Evolutionary conservation across 2,888 invertebrate genomes (phyloP), one percentile per base, ranked within the genome.

Genomic region (Heteromyza rotundicornis): DNA sequence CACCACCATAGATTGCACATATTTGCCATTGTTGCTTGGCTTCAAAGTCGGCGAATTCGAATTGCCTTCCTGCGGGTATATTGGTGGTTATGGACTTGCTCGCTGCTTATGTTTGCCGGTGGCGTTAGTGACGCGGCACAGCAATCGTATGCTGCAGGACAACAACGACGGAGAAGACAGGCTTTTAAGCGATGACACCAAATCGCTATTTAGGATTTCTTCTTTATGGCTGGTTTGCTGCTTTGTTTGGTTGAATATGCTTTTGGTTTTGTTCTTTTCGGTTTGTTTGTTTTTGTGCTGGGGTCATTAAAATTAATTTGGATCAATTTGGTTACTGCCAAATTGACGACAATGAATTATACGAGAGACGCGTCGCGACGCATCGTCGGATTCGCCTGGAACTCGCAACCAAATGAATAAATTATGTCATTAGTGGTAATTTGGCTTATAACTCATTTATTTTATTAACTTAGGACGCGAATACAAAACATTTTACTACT

Each of bases 131-230:
- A 19, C 50, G 17, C 20, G 50, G 20, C 19, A n/a, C 3, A 12
- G 40, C 40, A 40, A 27, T n/a, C 27, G 27, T 5, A 27, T n/a
- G 40, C 16, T 40, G 47, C 20, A 47, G 47, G 17, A 5, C 20
- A 2, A 19, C 47, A 19, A 5, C 32, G 10, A 27, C 23, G 40
- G 16, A 52, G 23, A 3, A 20, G 20, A 76, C 80, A 81, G 80
- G 81, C 81, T 81, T 81, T 81, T 81, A 81, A 78, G 77, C 75
- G 79, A 78, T 77, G 81, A 81, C 81, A 81, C 79, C 80, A 77
- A 81, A 81, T 81, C 77, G 81, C 81, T 81, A 80, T 81, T 81
- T 81, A 79, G 80, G 73, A 74, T 70, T 57, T 53, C 65, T 32
- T 32, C 47, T 47, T 20, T 47, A 20, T 47, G 20, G 20, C 47